Percentiles rank a stretch among this genome's conserved stretches.
Conservation (phyloP, 1,140 invertebrate species). For the Hydropsyche tenuis region DNA sequence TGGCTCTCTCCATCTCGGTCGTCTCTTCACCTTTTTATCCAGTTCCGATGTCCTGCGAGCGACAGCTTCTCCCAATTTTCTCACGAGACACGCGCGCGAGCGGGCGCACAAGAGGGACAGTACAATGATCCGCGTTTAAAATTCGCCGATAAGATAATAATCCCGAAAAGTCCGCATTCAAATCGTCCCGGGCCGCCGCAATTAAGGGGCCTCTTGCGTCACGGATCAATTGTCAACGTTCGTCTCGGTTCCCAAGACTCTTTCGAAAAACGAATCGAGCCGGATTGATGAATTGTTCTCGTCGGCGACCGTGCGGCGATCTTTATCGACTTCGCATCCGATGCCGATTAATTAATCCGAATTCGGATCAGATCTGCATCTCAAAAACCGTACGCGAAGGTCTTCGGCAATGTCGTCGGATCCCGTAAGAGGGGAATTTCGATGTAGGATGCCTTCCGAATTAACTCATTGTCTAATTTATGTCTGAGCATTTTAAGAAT, state of each 20-base stretch:
- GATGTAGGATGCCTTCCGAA: neutral
- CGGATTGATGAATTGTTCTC: conserved; percentile 11
- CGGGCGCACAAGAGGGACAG: conserved; percentile 25
- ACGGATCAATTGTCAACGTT: conserved; percentile 15
- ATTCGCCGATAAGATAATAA: conserved; percentile 46
- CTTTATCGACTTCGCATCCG: conserved; percentile 14
- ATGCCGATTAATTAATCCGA: neutral
- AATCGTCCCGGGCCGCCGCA: conserved; percentile 1
- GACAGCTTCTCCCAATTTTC: conserved; percentile 44
- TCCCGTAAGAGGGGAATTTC: neutral
- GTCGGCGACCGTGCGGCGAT: neutral
- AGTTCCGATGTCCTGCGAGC: conserved; percentile 17
- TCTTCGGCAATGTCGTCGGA: neutral
- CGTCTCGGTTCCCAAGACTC: neutral
- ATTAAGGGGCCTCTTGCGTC: conserved; percentile 13
- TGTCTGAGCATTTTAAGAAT: conserved; percentile 9
- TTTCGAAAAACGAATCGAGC: neutral
- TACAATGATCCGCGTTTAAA: conserved; percentile 44
- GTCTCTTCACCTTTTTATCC: conserved; percentile 35
- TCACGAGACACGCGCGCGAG: conserved; percentile 39
- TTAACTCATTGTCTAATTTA: conserved; percentile 16
- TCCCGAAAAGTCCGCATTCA: conserved; percentile 32
- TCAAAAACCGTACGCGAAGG: neutral
- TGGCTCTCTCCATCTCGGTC: conserved; percentile 19
- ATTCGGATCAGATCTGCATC: neutral